Evolutionary conservation across 2,888 invertebrate species (phyloP), one percentile per base, ranked within the genome.

Genomic region (Entomobrya multifasciata): DNA sequence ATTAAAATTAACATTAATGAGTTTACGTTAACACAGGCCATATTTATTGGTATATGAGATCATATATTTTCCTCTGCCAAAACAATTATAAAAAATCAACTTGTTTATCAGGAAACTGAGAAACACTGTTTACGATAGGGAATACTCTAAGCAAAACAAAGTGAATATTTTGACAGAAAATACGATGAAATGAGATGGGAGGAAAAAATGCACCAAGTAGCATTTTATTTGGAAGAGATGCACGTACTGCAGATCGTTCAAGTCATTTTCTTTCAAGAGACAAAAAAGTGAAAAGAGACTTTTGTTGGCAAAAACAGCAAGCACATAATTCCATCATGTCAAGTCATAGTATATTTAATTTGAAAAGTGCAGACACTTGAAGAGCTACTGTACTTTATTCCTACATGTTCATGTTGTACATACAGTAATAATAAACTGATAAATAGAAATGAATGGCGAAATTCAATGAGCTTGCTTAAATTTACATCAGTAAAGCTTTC

Each of bases 381-480:
- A n/a, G 5, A 30, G 62, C 44, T 44, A 17, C 15, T 17, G 55
- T 55, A n/a, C n/a, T n/a, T n/a, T n/a, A n/a, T n/a, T n/a, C 11
- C 20, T 44, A 22, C 36, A 70, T 62, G 67, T n/a, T n/a, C n/a
- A n/a, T n/a, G n/a, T n/a, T n/a, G n/a, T n/a, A n/a, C n/a, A n/a
- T n/a, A n/a, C n/a, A n/a, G n/a, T n/a, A n/a, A n/a, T 57, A 81
- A 79, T 79, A 52, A 36, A 44, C 15, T 52, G 36, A 15, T 70
- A 52, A 70, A 72, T 67, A 49, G 25, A 70, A 74, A 60, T 72
- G 76, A 25, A 44, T 76, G 30, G 76, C 57, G 72, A 65, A 87
- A 83, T 87, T 87, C 74, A 78, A 87, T 87, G 87, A 84, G 87
- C 80, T 78, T 80, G 84, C 87, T 87, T 65, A 76, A 84, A 87